Evolutionary conservation across 1,140 invertebrate species (phyloP).

Genomic region (Galleria mellonella): DNA sequence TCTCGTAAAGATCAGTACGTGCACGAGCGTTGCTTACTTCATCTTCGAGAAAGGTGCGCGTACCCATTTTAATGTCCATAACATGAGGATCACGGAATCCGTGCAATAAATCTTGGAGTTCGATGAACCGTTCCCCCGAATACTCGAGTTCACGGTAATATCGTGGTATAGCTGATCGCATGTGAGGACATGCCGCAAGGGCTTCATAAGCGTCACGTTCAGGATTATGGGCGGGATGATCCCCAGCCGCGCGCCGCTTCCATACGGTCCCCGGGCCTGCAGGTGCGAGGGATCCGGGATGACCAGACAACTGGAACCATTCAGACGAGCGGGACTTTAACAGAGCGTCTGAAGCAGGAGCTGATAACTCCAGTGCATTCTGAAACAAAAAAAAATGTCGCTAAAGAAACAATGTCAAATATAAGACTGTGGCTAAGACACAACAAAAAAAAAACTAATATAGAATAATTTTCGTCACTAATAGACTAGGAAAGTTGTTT

Average conservation of each 20-base stretch:
- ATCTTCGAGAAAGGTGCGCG: conserved; percentile 93
- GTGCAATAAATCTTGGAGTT: conserved; percentile 90
- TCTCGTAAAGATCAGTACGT: conserved; percentile 87
- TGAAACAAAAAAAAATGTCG: conserved; percentile 78
- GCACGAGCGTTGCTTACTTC: conserved; percentile 91
- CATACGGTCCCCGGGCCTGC: conserved; percentile 95
- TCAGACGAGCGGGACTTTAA: conserved; percentile 81
- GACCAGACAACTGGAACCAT: conserved; percentile 96
- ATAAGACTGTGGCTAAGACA: no score
- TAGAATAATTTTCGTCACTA: no score
- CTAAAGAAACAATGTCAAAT: no score
- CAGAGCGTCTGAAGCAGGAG: conserved; percentile 91
- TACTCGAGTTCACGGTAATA: conserved; percentile 92
- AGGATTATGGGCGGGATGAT: conserved; percentile 82
- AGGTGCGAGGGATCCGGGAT: conserved; percentile 93
- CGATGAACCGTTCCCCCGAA: conserved; percentile 91
- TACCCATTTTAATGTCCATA: conserved; percentile 96
- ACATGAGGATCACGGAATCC: conserved; percentile 91
- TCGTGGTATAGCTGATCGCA: conserved; percentile 86
- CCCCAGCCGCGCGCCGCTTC: conserved; percentile 85
- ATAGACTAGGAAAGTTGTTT: no score
- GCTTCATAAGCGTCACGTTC: conserved; percentile 87
- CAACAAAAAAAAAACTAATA: no score
- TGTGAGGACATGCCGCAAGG: conserved; percentile 83
- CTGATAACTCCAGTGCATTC: conserved; percentile 95